Base-by-base conservation (phyloP, 35 echinoderm and acorn worm genomes). In the Acanthaster planci region DNA sequence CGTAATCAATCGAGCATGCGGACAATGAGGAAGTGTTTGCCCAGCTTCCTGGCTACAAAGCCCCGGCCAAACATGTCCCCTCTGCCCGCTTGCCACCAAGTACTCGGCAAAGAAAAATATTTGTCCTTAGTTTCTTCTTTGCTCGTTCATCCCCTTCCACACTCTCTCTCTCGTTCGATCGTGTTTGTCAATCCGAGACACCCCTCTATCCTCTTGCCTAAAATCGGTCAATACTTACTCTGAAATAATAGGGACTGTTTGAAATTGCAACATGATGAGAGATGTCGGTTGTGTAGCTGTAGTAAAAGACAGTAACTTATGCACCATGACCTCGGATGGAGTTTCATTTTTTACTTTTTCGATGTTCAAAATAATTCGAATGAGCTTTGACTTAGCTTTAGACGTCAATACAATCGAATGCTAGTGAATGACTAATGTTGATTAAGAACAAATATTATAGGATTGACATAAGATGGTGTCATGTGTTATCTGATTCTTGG, bases 101-200 rank as follows among this genome's bases (percentile, higher is more conserved):
- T 72, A 72, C 64, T 34, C 29, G 15, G 64, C 23, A 72, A 47
- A 72, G 64, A 26, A 72, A 72, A 72, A 72, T 72, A 72, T 72
- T 72, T 72, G 64, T 34, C 57, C 19, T 60, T 26, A 26, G 14
- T 26, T 26, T 72, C 64, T 10, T 72, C 64, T 72, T 29, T 29
- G 26, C 30, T 72, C 34, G 18, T 72, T 72, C 30, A 27, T 2
- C 64, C n/a, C 64, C 42, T 47, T 47, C 42, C 42, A n/a, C 42
- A 47, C 42, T 47, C 12, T 31, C 14, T 19, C 64, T 72, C n/a
- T n/a, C n/a, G 29, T 72, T 21, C 30, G 64, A 72, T 72, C 64
- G 34, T 30, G 14, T 72, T 30, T 72, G 8, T 26, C 34, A 35
- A 31, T 72, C 29, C 34, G 30, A 72, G 64, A 29, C 34, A 12